Evolutionary conservation across 2,888 invertebrate genomes (phyloP), one percentile per base, ranked within the genome.

Genomic region (Tachystola acroxantha): DNA sequence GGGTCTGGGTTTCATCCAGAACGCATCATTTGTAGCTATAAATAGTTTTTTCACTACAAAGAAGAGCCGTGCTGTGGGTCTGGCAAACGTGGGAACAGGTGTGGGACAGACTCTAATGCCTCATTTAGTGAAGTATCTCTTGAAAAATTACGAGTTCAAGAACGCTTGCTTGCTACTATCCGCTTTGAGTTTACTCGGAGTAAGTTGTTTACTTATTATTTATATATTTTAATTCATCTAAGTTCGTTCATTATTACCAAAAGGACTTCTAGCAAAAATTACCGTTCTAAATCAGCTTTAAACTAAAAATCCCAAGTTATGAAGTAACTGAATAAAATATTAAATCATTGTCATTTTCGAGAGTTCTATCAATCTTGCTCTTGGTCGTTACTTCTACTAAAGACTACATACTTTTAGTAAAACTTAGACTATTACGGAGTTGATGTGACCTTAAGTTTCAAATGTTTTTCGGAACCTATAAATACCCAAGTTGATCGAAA

Each of bases 21-120:
- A 93, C 29, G 89, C 92, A 2, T 89, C 92, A 19, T 93, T 93
- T 67, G 89, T 93, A 54, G 90, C 91, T 19, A 90, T 93, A 42
- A 92, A 92, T 64, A 88, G 90, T 13, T 94, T 93, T 68, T 94
- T 94, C 60, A 89, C 86, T 39, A 80, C 84, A 38, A 89, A 84
- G 61, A 90, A 92, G 50, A 91, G 91, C 42, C 88, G 91, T 26
- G 94, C 94, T n/a, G 92, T 93, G 36, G 93, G 93, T 1, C 77
- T 93, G 19, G 91, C 93, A 0, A 89, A 93, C 77, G 92, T 92
- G 14, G 94, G 94, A 37, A 93, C 93, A 45, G 93, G 93, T 41
- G 71, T 93, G 14, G 94, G 94, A 2, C 93, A 93, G 65, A 91
- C 93, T 67, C 64, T 92, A 42, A 91, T 94, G 88, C 94, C 94